phyloP scores from a whole-genome alignment of 2,113 vertebrate genomes.

The Oncorhynchus nerka region DNA sequence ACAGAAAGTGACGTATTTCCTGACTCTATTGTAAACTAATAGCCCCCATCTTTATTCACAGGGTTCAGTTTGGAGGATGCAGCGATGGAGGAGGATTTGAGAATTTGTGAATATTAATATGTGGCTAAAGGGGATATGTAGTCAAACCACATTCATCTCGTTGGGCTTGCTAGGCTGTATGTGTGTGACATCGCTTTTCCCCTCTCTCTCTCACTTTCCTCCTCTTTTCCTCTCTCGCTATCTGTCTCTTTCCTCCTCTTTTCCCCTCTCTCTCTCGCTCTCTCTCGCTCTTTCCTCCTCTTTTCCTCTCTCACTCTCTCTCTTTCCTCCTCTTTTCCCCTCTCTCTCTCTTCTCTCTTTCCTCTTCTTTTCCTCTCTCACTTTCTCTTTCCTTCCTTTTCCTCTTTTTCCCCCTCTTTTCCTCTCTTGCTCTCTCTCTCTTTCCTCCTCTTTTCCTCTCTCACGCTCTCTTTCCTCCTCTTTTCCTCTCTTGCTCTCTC shows the following conservation, averaged over 20 bases:
- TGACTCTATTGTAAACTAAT: neutral
- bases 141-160: conserved; percentile 64
- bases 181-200: conserved; percentile 47
- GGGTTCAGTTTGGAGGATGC: conserved; percentile 42
- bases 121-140: conserved; percentile 64
- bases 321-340: too few relatives aligned
- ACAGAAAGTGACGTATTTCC: conserved; percentile 32
- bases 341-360: too few relatives aligned
- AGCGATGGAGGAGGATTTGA: conserved; percentile 34
- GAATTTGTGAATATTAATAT: conserved; percentile 67
- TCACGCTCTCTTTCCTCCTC: too few relatives aligned
- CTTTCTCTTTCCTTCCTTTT: too few relatives aligned
- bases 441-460: too few relatives aligned
- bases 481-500: too few relatives aligned
- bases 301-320: too few relatives aligned
- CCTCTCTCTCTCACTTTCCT: conserved; percentile 1
- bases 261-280: neutral
- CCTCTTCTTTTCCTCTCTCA: too few relatives aligned
- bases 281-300: conserved; percentile 6
- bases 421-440: too few relatives aligned
- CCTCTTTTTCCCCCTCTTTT: too few relatives aligned
- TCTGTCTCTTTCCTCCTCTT: neutral
- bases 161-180: conserved; percentile 41
- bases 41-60: neutral
- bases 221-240: neutral